A percentile compares a stretch with the other conserved stretches of the same genome.
These are phyloP conservation scores for Cordilura impudica DNA, from an alignment of 2,888 invertebrate species.

Conservation along the genomic window DNA sequence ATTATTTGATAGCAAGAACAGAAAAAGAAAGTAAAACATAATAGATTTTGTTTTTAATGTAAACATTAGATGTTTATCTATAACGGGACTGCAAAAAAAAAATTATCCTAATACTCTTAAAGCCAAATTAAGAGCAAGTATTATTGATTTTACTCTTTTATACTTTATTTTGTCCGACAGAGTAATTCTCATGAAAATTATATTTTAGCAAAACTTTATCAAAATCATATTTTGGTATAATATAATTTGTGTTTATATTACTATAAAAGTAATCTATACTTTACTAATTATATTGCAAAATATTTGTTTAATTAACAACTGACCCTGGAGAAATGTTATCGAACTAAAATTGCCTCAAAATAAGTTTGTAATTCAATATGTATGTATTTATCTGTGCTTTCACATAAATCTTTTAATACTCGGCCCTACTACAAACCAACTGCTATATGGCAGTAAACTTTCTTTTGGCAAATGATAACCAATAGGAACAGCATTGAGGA, in stretches of 20 bases:
- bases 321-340: constrained; percentile 16
- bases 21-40: too few species aligned
- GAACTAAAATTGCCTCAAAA: not conserved
- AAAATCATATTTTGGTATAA: constrained; percentile 7
- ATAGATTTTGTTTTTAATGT: too few species aligned
- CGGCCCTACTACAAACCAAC: not conserved
- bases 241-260: not conserved
- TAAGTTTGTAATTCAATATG: constrained; percentile 53
- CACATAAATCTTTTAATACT: constrained; percentile 3
- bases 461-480: not conserved
- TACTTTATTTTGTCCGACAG: too few species aligned
- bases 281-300: constrained; percentile 31
- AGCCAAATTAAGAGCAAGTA: too few species aligned
- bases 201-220: constrained; percentile 9
- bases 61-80: too few species aligned
- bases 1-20: too few species aligned
- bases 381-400: constrained; percentile 3
- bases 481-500: not conserved
- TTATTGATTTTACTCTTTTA: too few species aligned
- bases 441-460: not conserved
- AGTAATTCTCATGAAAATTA: too few species aligned
- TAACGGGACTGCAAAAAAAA: too few species aligned
- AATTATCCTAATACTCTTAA: too few species aligned
- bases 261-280: constrained; percentile 34
- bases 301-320: constrained; percentile 30